A percentile compares a stretch with the other conserved stretches of the same genome.
Evolutionary conservation across 2,797 vertebrate genomes (phyloP).

Genomic region (Hippopotamyrus pictus): DNA sequence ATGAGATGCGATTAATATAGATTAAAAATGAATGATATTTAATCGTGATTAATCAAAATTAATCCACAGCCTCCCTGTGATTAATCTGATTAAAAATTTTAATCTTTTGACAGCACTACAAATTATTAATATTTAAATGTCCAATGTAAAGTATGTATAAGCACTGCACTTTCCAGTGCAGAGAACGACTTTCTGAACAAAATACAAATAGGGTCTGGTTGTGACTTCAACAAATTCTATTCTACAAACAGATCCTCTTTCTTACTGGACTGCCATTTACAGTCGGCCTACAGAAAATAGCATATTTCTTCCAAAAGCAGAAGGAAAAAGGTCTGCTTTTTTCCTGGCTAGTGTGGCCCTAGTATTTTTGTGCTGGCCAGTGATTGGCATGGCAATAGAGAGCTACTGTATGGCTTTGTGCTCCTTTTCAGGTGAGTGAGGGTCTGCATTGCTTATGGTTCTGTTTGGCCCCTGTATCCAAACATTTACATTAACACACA

Average conservation of each 20-base stretch:
- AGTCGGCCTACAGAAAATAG: slow-evolving; percentile 71
- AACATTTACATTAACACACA: background rate
- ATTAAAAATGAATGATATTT: too few species aligned
- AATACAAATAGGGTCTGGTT: background rate
- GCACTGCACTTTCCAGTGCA: background rate
- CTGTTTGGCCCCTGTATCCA: background rate
- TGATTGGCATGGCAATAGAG: slow-evolving; percentile 78
- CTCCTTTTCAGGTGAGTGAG: slow-evolving; percentile 73
- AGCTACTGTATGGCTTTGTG: slow-evolving; percentile 77
- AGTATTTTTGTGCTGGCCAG: slow-evolving; percentile 76
- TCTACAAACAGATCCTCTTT: slow-evolving; percentile 69
- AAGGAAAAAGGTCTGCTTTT: slow-evolving; percentile 75
- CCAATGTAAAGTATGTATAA: background rate
- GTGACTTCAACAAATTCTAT: background rate
- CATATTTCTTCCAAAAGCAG: slow-evolving; percentile 74
- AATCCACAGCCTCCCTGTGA: too few species aligned
- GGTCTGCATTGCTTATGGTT: background rate
- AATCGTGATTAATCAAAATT: too few species aligned
- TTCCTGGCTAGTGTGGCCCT: slow-evolving; percentile 75
- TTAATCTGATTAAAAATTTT: too few species aligned
- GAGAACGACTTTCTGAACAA: background rate
- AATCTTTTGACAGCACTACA: too few species aligned
- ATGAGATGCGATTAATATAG: too few species aligned
- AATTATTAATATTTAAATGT: background rate
- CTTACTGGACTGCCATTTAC: slow-evolving; percentile 71